These are phyloP conservation scores for Drosophila setifemur DNA, from an alignment of 1,140 invertebrate genomes.

Conservation along the genomic window DNA sequence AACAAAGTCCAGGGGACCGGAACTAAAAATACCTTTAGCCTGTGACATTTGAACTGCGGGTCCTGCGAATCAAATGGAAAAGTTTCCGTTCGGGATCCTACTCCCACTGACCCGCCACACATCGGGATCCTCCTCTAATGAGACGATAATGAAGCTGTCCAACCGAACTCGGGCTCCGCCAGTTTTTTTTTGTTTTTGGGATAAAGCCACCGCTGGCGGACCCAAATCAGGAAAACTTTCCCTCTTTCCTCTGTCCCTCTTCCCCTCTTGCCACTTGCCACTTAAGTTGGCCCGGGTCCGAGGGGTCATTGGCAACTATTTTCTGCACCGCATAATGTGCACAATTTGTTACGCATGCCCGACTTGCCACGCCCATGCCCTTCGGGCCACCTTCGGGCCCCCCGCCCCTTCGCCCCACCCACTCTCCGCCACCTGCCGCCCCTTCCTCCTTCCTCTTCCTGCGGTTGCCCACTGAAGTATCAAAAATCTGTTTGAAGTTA, in stretches of 20 bases:
- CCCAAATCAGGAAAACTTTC: constrained; percentile 46
- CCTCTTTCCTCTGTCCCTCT: no score
- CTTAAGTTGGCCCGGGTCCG: constrained; percentile 9
- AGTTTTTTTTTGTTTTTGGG: not conserved
- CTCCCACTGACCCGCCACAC: no score
- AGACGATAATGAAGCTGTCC: constrained; percentile 47
- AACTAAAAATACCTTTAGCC: not conserved
- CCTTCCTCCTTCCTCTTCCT: not conserved
- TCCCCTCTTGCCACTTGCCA: constrained; percentile 47
- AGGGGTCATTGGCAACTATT: constrained; percentile 29
- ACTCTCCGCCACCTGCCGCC: not conserved
- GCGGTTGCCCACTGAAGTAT: constrained; percentile 58
- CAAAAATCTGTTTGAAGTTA: constrained; percentile 62
- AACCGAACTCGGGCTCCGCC: not conserved
- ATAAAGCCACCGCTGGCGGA: not conserved
- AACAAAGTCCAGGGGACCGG: not conserved
- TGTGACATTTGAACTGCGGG: not conserved
- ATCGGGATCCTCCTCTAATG: constrained; percentile 30
- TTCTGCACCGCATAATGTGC: constrained; percentile 48
- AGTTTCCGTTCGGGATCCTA: not conserved
- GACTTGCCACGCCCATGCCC: constrained; percentile 32
- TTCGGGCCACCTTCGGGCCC: not conserved
- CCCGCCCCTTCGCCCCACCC: not conserved
- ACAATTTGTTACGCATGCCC: constrained; percentile 59
- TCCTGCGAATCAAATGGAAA: constrained; percentile 1